These are phyloP conservation scores for Hesperophylax magnus DNA, from an alignment of 1,140 invertebrate species.

Conservation along the genomic window DNA sequence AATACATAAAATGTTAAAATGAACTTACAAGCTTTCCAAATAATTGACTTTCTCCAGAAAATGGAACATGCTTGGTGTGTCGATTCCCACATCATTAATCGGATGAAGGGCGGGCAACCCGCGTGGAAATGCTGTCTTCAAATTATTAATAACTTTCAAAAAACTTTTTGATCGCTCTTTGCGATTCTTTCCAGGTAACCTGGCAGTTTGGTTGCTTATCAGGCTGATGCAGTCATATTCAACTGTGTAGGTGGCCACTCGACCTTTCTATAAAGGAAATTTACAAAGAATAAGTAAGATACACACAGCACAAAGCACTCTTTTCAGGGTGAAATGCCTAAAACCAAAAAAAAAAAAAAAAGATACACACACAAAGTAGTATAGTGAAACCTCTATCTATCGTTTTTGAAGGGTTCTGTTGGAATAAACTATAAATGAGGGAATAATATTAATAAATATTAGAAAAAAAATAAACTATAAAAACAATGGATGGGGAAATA, in stretches of 20 bases:
- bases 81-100: conserved; percentile 96
- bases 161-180: conserved; percentile 28
- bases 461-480: too few species aligned
- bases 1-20: not conserved
- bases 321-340: too few species aligned
- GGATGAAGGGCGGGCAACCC: conserved; percentile 93
- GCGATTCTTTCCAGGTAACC: conserved; percentile 11
- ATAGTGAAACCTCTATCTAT: too few species aligned
- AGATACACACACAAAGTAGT: too few species aligned
- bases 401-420: too few species aligned
- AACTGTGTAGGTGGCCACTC: conserved; percentile 92
- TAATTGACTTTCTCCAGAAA: conserved; percentile 86
- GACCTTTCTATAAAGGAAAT: conserved; percentile 72
- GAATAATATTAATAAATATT: too few species aligned
- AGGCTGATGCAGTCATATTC: conserved; percentile 85
- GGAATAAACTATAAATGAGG: too few species aligned
- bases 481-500: too few species aligned
- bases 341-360: too few species aligned
- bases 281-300: not conserved
- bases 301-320: too few species aligned
- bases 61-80: conserved; percentile 83
- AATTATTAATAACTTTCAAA: conserved; percentile 67
- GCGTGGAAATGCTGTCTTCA: conserved; percentile 88
- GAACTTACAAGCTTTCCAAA: conserved; percentile 80
- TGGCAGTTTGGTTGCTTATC: conserved; percentile 78